Percentiles rank a stretch among this genome's conserved stretches.
Conservation (phyloP, 1,140 invertebrate genomes). For the Diachasma alloeum region DNA sequence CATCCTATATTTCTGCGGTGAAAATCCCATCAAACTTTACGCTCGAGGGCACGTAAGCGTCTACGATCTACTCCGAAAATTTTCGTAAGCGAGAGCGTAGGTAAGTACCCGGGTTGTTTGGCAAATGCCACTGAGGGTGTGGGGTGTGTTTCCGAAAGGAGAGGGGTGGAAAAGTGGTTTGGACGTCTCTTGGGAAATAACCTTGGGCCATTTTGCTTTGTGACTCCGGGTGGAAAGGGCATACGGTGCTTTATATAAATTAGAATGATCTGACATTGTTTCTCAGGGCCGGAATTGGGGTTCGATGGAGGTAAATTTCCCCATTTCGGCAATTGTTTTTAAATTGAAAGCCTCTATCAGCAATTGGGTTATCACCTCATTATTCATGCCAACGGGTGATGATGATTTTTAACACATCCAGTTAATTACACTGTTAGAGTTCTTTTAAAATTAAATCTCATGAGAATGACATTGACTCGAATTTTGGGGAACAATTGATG, state of each 20-base stretch:
- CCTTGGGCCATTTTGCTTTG: constrained; percentile 33
- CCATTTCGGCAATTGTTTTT: neutral
- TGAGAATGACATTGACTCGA: too few relatives aligned
- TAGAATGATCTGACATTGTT: constrained; percentile 23
- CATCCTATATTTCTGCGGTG: constrained; percentile 6
- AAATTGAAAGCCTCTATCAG: too few relatives aligned
- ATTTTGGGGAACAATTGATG: too few relatives aligned
- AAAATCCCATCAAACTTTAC: constrained; percentile 27
- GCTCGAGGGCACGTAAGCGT: constrained; percentile 2
- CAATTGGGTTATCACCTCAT: too few relatives aligned
- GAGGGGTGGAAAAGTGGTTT: constrained; percentile 16
- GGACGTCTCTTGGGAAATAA: constrained; percentile 44
- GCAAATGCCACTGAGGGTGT: constrained; percentile 7
- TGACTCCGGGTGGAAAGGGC: constrained; percentile 21
- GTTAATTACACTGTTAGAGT: too few relatives aligned
- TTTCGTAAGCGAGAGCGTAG: constrained; percentile 17
- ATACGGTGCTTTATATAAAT: constrained; percentile 22
- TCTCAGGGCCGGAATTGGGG: neutral
- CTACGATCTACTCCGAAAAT: constrained; percentile 17
- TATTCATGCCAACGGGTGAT: too few relatives aligned
- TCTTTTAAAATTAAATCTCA: too few relatives aligned
- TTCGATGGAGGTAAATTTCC: neutral
- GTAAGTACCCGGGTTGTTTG: constrained; percentile 20
- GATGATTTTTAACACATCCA: too few relatives aligned
- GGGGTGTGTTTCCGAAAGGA: neutral